Conservation (phyloP, 1,140 invertebrate genomes). For the Drosophila pseudoobscura region DNA sequence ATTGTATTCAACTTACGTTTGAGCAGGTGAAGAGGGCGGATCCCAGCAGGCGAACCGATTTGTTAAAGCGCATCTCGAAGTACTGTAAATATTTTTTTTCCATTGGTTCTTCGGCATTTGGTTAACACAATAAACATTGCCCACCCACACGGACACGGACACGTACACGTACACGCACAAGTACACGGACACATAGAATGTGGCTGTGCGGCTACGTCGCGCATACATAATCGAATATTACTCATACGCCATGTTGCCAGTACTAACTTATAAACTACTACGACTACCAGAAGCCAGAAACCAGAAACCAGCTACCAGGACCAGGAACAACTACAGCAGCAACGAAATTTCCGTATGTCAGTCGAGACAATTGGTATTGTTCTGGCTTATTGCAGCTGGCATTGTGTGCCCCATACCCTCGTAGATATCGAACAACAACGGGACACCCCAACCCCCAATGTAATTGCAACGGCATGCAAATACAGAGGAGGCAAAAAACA, state of each 20-base stretch:
- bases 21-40: constrained; percentile 89
- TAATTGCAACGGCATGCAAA: constrained; percentile 28
- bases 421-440: background rate
- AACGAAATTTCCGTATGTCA: constrained; percentile 26
- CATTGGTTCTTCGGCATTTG: constrained; percentile 32
- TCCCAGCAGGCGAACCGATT: constrained; percentile 88
- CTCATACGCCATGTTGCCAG: constrained; percentile 58
- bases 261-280: constrained; percentile 48
- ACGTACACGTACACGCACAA: constrained; percentile 2
- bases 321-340: too few relatives aligned
- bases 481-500: constrained; percentile 24
- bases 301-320: too few relatives aligned
- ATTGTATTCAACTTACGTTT: constrained; percentile 85
- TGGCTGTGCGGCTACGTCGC: constrained; percentile 35
- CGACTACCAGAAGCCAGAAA: constrained; percentile 17
- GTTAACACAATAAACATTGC: constrained; percentile 45
- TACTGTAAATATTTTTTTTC: constrained; percentile 86
- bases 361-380: constrained; percentile 48
- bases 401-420: constrained; percentile 36
- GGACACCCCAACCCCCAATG: constrained; percentile 1
- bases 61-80: constrained; percentile 90
- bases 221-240: constrained; percentile 69
- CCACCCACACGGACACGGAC: constrained; percentile 7
- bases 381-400: constrained; percentile 38
- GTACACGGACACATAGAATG: background rate